Percentiles rank a stretch among this genome's conserved stretches.
Evolutionary conservation across 2,888 invertebrate species (phyloP).

Genomic region (Gymnoscelis rufifasciata): DNA sequence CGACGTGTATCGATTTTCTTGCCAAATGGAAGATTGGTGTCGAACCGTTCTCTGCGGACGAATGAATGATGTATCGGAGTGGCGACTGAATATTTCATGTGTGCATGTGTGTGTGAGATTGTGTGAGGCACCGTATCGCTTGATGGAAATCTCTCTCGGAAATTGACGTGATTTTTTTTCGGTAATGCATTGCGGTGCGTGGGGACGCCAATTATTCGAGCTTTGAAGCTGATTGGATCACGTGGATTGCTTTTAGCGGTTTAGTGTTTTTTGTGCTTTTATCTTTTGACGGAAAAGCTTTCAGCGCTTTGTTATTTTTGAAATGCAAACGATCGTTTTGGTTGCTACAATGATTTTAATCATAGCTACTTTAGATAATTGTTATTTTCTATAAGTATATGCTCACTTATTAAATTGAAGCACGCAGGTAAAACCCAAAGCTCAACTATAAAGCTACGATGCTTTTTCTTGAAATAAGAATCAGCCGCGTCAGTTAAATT

Average conservation of each 20-base stretch:
- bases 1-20: constrained; percentile 79
- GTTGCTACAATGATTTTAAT: no score
- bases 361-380: no score
- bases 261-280: constrained; percentile 14
- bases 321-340: no score
- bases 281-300: neutral
- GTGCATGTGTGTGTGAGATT: constrained; percentile 53
- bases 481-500: no score
- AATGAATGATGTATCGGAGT: constrained; percentile 77
- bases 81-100: constrained; percentile 72
- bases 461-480: no score
- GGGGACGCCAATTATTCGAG: constrained; percentile 55
- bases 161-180: constrained; percentile 69
- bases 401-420: no score
- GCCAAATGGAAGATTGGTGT: constrained; percentile 80
- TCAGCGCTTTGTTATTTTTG: neutral
- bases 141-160: constrained; percentile 64
- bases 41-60: constrained; percentile 74
- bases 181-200: constrained; percentile 55
- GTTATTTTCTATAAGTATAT: no score
- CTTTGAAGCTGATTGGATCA: constrained; percentile 67
- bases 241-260: constrained; percentile 41
- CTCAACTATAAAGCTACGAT: no score
- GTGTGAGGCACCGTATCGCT: constrained; percentile 67
- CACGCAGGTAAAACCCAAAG: no score